phyloP scores from a whole-genome alignment of 2,797 vertebrate genomes.

The Gastrophryne carolinensis region DNA sequence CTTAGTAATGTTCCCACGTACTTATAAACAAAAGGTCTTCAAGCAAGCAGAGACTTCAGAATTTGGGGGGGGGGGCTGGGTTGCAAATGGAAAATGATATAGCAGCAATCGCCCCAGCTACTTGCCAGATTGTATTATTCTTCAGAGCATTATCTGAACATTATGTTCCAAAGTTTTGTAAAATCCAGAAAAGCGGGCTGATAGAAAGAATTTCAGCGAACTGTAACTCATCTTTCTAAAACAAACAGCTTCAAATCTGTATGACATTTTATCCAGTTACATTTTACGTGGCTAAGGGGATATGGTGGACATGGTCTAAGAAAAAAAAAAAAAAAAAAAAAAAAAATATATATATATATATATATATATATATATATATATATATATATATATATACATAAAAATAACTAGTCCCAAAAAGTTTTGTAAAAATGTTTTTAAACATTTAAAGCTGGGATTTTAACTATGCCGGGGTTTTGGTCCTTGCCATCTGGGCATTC shows the following conservation, averaged over 20 bases:
- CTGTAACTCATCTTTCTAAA: conserved; percentile 12
- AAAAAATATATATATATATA: no score
- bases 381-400: no score
- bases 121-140: conserved; percentile 63
- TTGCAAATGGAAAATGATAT: conserved; percentile 66
- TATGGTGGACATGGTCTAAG: no score
- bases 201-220: conserved; percentile 48
- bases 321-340: no score
- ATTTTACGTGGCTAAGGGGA: not conserved
- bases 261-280: not conserved
- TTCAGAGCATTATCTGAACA: conserved; percentile 64
- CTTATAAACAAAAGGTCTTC: conserved; percentile 67
- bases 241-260: not conserved
- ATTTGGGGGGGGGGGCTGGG: conserved; percentile 61
- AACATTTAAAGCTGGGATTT: no score
- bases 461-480: no score
- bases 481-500: no score
- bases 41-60: conserved; percentile 60
- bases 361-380: no score
- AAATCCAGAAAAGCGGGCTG: conserved; percentile 56
- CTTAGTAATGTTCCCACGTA: conserved; percentile 69
- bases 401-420: no score
- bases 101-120: conserved; percentile 59
- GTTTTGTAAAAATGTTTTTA: no score
- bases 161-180: conserved; percentile 60